A percentile compares a stretch with the other conserved stretches of the same genome.
phyloP scores from a whole-genome alignment of 2,888 invertebrate genomes.

The Parnassius glacialis region DNA sequence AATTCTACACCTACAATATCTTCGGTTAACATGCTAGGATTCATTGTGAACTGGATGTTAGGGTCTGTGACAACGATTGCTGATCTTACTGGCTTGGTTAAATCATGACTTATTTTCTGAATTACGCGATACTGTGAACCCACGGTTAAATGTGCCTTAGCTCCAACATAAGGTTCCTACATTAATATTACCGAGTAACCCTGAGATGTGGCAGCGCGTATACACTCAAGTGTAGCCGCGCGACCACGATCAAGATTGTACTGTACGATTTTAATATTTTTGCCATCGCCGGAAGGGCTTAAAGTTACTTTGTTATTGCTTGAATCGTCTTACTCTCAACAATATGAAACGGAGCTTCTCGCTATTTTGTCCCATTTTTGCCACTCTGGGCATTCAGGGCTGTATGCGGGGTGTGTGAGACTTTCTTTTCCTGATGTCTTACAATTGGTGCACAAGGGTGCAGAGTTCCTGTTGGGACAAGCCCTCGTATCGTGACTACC shows the following conservation, averaged over 20 bases:
- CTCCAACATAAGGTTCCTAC: too few species aligned
- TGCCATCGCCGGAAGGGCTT: background rate
- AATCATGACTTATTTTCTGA: background rate
- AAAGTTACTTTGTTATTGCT: too few species aligned
- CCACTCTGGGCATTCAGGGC: background rate
- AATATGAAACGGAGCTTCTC: background rate
- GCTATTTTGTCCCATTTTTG: background rate
- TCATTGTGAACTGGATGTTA: too few species aligned
- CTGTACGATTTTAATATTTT: too few species aligned
- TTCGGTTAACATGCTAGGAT: background rate
- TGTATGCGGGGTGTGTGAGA: background rate
- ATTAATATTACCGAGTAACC: too few species aligned
- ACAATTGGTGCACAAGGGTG: background rate
- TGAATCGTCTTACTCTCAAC: background rate
- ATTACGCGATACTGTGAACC: too few species aligned
- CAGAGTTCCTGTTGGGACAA: background rate
- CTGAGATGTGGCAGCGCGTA: background rate
- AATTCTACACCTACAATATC: background rate
- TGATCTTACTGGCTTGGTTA: background rate
- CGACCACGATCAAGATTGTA: background rate
- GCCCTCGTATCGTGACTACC: too few species aligned
- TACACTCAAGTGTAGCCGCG: background rate
- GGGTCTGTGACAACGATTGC: background rate
- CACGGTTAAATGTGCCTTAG: too few species aligned
- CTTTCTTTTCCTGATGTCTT: background rate